Evolutionary conservation across 2,888 invertebrate species (phyloP), one percentile per base, ranked within the genome.

Genomic region (Leptinotarsa rubiginosa): DNA sequence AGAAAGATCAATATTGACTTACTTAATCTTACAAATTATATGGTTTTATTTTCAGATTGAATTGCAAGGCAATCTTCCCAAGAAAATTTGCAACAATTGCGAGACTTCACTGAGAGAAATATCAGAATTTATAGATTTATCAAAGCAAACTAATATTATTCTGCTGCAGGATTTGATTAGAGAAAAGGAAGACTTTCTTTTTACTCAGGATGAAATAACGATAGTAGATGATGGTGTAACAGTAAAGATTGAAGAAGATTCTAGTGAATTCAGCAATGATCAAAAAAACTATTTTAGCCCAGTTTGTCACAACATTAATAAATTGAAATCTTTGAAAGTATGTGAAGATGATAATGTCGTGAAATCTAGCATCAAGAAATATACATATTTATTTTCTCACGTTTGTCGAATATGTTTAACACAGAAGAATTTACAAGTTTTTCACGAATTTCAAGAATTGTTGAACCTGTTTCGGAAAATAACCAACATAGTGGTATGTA

Each of bases 211-310:
- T 59, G 59, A 59, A 59, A 59, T 59, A 22, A 59, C 16, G 25
- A 59, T 59, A 22, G 22, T 22, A 3, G 59, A 59, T 59, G 59
- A 59, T 59, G 59, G 59, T 59, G 16, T 25, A 13, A 59, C 59
- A 59, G 22, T 59, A 12, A 59, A 59, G 22, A 25, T 59, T 59
- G 59, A 59, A 59, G 59, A 59, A 54, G 54, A 54, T 10, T 54
- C 18, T 10, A 18, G 18, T 7, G 18, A 54, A n/a, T 54, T 54
- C n/a, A 18, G 18, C 10, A 7, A 18, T 54, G 12, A 18, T 20
- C n/a, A 10, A 5, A 5, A 54, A 54, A 54, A 18, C 54, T 16
- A n/a, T 16, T 54, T 18, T 18, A 54, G 18, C 18, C 18, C 10
- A 54, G 10, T 12, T 12, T 54, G 12, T 54, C n/a, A 54, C 13